Conservation (phyloP, 2,113 vertebrate species). For the Myiopsitta monachus region DNA sequence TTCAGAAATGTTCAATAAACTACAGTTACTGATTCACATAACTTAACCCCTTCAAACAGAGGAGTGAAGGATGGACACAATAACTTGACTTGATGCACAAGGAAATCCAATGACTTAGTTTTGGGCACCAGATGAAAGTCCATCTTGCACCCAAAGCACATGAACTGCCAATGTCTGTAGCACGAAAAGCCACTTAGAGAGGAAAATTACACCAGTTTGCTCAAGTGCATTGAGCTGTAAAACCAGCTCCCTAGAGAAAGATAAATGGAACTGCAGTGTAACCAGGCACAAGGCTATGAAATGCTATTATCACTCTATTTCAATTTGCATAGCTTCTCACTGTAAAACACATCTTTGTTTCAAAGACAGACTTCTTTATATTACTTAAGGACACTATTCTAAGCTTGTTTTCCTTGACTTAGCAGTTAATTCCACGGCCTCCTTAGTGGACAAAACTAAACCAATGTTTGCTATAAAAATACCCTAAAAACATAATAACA, state of each 20-base stretch:
- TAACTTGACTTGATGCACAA: background rate
- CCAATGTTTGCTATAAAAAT: background rate
- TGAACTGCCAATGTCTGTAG: background rate
- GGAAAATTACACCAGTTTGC: background rate
- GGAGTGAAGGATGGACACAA: background rate
- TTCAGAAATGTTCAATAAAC: background rate
- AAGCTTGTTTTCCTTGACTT: background rate
- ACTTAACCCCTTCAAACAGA: background rate
- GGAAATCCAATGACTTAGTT: background rate
- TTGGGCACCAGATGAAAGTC: background rate
- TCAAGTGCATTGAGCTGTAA: background rate
- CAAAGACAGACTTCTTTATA: background rate
- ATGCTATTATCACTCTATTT: background rate
- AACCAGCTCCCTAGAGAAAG: background rate
- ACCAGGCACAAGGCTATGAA: background rate
- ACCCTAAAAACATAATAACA: background rate
- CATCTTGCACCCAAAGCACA: background rate
- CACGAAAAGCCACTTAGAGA: background rate
- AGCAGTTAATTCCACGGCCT: background rate
- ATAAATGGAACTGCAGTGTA: background rate
- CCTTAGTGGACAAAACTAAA: background rate
- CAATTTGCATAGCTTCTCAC: background rate
- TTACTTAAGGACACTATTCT: background rate
- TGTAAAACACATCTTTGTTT: background rate
- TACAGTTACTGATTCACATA: background rate